Base-by-base conservation (phyloP, 2,888 invertebrate species). In the Pollenia griseotomentosa region DNA sequence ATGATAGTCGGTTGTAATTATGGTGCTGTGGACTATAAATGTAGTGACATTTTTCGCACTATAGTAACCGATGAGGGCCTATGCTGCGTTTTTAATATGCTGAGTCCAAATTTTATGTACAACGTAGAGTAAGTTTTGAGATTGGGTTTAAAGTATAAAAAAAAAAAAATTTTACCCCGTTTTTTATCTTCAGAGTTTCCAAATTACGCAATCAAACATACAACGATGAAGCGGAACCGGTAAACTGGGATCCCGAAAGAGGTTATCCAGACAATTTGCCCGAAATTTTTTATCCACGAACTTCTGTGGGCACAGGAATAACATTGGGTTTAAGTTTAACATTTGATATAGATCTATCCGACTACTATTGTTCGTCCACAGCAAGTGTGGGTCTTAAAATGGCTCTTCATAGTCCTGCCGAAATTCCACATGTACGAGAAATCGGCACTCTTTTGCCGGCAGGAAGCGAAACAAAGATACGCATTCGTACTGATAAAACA, bases 71-170 rank as follows among this genome's bases (percentile, higher is more conserved):
- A 88, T 57, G 97, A 97, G 91, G 97, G 97, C 0, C 94, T 97
- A 0, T 97, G 97, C 91, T 97, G 97, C 92, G 96, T 96, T 6
- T 97, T 97, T 91, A 97, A 97, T 91, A 95, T 95, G 86, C 95
- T 97, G 0, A 96, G 96, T 83, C 94, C 95, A 0, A 86, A 83
- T n/a, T 92, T 89, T 80, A 91, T 92, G 92, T 91, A 89, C 70
- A 71, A 71, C n/a, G 61, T 63, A 44, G 42, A 80, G 79, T 80
- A 63, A 71, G 79, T 55, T 51, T 10, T 14, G 12, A 68, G 23
- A 33, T 33, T 33, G 4, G 4, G 33, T 33, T 33, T 6, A n/a
- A 33, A n/a, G 9, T n/a, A 23, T 23, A 23, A 5, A 33, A 33
- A 4, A 33, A 33, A 33, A 0, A 33, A 33, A 33, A 33, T 8